phyloP scores from a whole-genome alignment of 2,113 vertebrate species.

The Cebus imitator region DNA sequence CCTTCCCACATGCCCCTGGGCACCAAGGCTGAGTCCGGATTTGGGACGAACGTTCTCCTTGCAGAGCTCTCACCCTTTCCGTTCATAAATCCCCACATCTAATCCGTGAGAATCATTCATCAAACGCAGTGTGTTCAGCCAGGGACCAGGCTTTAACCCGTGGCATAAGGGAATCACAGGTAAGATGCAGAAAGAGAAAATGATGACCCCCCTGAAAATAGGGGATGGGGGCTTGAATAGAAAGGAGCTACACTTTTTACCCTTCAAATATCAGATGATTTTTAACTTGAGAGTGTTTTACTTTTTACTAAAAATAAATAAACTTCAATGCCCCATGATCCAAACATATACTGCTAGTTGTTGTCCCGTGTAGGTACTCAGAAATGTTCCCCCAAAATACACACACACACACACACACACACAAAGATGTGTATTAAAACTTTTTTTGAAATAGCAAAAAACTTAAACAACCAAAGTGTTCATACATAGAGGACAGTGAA shows the following conservation, averaged over 20 bases:
- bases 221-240: too few relatives aligned
- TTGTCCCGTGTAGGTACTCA: accelerated
- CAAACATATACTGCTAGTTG: neutral
- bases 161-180: neutral
- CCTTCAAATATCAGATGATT: neutral
- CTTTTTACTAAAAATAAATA: neutral
- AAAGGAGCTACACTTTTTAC: neutral
- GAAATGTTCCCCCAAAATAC: neutral
- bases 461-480: neutral
- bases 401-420: neutral
- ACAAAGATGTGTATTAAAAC: neutral
- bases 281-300: neutral
- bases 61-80: neutral
- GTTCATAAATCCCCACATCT: accelerated
- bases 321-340: accelerated
- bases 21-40: accelerated
- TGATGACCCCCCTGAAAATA: neutral
- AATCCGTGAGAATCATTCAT: neutral
- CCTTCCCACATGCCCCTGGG: neutral
- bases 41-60: accelerated
- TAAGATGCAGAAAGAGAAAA: neutral
- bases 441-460: neutral
- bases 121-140: neutral
- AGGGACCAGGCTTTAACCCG: neutral
- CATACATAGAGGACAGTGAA: neutral